These are phyloP conservation scores for Hucho hucho DNA, from an alignment of 2,113 vertebrate species.

Conservation along the genomic window DNA sequence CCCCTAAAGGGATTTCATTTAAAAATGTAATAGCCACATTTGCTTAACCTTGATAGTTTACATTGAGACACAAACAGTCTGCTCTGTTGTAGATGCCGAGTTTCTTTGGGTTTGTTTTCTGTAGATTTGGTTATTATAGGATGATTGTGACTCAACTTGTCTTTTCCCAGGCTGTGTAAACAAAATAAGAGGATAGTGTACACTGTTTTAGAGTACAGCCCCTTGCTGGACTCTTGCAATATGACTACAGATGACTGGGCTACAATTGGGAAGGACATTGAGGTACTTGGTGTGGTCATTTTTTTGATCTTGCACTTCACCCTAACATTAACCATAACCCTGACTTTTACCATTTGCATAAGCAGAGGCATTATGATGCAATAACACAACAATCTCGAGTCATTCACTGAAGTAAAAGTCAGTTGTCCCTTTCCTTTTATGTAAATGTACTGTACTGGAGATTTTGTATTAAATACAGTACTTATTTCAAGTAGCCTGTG, in stretches of 20 bases:
- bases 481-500: too few species aligned
- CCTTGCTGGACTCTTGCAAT: conserved; percentile 93
- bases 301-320: background rate
- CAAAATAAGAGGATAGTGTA: conserved; percentile 87
- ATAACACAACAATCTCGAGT: background rate
- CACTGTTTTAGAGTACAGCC: conserved; percentile 83
- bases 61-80: too few species aligned
- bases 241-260: conserved; percentile 94
- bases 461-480: too few species aligned
- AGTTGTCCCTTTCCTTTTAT: background rate
- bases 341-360: background rate
- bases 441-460: too few species aligned
- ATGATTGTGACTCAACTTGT: background rate
- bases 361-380: background rate
- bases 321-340: background rate
- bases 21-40: too few species aligned
- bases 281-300: conserved; percentile 54
- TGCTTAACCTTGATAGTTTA: too few species aligned
- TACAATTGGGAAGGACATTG: conserved; percentile 81
- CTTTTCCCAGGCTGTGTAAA: conserved; percentile 70
- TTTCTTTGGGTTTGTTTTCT: background rate
- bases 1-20: background rate
- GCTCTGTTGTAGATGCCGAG: background rate
- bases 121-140: background rate
- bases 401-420: too few species aligned